phyloP scores from a whole-genome alignment of 2,888 invertebrate genomes.

The Diploptera punctata region DNA sequence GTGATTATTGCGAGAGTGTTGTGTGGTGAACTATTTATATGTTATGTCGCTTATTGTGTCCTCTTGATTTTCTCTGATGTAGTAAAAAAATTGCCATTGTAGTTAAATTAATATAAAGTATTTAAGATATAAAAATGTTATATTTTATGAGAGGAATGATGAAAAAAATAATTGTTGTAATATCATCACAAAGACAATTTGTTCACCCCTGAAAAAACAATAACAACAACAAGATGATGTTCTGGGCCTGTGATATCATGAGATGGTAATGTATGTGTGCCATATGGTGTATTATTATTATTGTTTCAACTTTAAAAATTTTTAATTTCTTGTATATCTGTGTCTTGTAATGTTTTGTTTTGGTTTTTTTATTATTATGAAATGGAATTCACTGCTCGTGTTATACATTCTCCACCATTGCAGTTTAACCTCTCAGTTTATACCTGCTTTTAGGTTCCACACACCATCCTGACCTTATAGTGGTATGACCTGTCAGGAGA shows the following conservation, averaged over 20 bases:
- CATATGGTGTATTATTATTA: too few relatives aligned
- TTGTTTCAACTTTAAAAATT: too few relatives aligned
- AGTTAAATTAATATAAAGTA: conserved; percentile 27
- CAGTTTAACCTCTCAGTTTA: too few relatives aligned
- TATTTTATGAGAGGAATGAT: conserved; percentile 24
- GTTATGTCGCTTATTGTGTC: conserved; percentile 24
- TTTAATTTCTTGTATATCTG: too few relatives aligned
- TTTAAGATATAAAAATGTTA: conserved; percentile 24
- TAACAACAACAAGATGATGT: conserved; percentile 3
- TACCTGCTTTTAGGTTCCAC: too few relatives aligned
- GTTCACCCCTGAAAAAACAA: background rate
- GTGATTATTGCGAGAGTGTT: conserved; percentile 17
- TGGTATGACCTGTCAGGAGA: too few relatives aligned
- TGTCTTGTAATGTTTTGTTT: too few relatives aligned
- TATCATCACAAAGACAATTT: too few relatives aligned
- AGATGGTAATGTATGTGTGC: conserved; percentile 33
- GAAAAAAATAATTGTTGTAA: background rate
- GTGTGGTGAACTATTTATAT: conserved; percentile 20
- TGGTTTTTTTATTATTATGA: too few relatives aligned
- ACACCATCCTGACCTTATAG: too few relatives aligned
- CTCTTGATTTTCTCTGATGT: background rate
- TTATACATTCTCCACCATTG: too few relatives aligned
- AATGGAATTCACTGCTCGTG: too few relatives aligned
- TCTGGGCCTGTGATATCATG: conserved; percentile 34
- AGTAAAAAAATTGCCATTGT: conserved; percentile 14